Evolutionary conservation across 2,797 vertebrate genomes (phyloP), one percentile per base, ranked within the genome.

Genomic region (Cuniculus paca): DNA sequence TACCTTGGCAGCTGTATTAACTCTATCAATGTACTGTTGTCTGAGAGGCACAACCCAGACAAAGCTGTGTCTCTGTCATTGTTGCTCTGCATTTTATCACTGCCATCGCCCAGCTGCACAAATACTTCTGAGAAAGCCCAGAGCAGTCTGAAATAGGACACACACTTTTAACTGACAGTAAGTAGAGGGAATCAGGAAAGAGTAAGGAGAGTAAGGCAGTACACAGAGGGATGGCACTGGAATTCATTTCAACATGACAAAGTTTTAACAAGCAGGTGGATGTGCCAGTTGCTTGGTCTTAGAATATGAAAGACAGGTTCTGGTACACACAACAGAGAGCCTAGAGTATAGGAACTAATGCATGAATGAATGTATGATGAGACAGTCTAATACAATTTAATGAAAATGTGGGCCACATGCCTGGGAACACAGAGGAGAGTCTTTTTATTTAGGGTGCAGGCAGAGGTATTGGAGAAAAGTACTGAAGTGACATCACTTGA

Each of bases 291-390:
- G 17, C 77, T 74, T 36, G 63, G 14, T 61, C 17, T 68, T 16
- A 16, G 70, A 84, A 58, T 10, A 56, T 3, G 34, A 50, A 78
- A 79, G 74, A 65, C 22, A 31, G 42, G n/a, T 13, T 34, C 45
- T 84, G 12, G 4, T 20, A 0, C 19, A 45, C 12, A 78, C 54
- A 31, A 31, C 42, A 60, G 39, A n/a, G 68, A 79, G 54, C 45
- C 56, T n/a, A 5, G 39, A 52, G 45, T 28, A 8, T 14, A 39
- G 14, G n/a, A 75, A 58, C 42, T 31, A 54, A 80, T 8, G 20
- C 0, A 0, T 24, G 58, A 65, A 0, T 24, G 58, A 65, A 20
- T 24, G 24, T 10, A 60, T 2, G 20, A 68, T 0, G 14, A 12
- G 26, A 50, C 8, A n/a, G 31, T 22, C 22, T 61, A 20, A 81